Conservation (phyloP, 2,888 invertebrate species). For the Saturnia pavonia region DNA sequence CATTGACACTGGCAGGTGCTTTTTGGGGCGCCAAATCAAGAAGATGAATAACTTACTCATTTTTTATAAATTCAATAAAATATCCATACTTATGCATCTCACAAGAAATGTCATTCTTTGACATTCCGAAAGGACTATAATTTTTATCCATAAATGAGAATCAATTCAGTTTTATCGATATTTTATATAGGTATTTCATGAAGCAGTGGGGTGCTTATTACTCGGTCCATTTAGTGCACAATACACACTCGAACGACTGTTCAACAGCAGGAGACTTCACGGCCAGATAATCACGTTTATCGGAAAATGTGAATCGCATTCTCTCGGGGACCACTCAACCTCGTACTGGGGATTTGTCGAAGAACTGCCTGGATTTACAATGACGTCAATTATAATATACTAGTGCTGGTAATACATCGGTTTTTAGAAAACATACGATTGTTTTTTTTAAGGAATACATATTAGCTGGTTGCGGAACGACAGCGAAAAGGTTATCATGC, state of each 20-base stretch:
- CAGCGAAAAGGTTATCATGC: too few relatives aligned
- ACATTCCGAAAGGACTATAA: neutral
- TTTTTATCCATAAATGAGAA: neutral
- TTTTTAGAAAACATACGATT: neutral
- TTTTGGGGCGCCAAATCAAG: too few relatives aligned
- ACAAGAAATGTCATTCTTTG: neutral
- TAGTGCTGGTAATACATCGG: neutral
- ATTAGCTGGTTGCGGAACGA: too few relatives aligned
- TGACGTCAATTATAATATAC: neutral
- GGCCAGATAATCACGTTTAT: slow-evolving; percentile 19
- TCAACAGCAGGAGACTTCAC: slow-evolving; percentile 14
- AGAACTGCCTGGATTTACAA: slow-evolving; percentile 4
- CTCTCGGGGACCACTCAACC: slow-evolving; percentile 4
- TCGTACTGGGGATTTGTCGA: slow-evolving; percentile 6
- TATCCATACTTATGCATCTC: neutral
- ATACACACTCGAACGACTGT: slow-evolving; percentile 15
- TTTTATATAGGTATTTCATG: neutral
- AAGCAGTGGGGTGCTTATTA: slow-evolving; percentile 10
- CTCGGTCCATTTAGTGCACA: slow-evolving; percentile 15
- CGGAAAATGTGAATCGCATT: slow-evolving; percentile 16
- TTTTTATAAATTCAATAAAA: neutral
- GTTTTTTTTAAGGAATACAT: neutral
- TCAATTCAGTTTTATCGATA: neutral
- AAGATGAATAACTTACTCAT: neutral
- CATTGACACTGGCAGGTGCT: too few relatives aligned